Conservation (phyloP, 1,140 invertebrate species). For the Neodiprion pinetum region DNA sequence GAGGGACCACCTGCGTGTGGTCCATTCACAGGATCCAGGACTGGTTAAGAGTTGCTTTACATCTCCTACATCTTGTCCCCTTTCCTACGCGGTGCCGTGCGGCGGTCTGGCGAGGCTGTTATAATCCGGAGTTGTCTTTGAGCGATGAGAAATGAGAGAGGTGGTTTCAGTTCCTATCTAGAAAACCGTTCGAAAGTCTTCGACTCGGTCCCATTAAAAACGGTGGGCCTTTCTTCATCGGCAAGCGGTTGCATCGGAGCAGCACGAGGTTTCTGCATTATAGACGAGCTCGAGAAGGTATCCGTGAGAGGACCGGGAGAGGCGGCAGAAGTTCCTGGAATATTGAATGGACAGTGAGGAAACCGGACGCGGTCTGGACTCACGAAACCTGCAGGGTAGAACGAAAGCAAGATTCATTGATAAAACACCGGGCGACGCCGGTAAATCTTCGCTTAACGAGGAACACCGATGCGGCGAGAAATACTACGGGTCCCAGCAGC, state of each 20-base stretch:
- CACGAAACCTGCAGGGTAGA: not conserved
- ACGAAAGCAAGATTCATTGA: conserved; percentile 6
- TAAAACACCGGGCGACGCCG: conserved; percentile 2
- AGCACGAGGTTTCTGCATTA: not conserved
- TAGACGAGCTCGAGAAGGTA: not conserved
- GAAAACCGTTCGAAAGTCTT: not conserved
- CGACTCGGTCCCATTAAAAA: not conserved
- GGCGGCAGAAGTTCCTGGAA: not conserved
- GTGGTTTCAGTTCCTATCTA: not conserved
- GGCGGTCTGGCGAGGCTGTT: not conserved
- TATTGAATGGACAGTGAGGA: conserved; percentile 3
- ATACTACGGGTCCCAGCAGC: conserved; percentile 2
- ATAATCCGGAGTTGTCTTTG: not conserved
- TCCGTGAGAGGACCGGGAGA: not conserved
- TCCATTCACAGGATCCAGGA: conserved; percentile 54
- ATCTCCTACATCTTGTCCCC: conserved; percentile 32
- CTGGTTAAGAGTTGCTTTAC: conserved; percentile 55
- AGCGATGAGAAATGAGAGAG: not conserved
- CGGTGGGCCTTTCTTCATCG: not conserved
- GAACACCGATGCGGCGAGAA: not conserved
- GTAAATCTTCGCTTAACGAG: conserved; percentile 4
- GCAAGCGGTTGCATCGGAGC: too few species aligned
- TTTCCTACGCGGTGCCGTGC: not conserved
- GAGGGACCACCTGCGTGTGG: conserved; percentile 54
- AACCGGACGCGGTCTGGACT: not conserved